Evolutionary conservation across 2,113 vertebrate genomes (phyloP).

Genomic region (Aegithalos caudatus): DNA sequence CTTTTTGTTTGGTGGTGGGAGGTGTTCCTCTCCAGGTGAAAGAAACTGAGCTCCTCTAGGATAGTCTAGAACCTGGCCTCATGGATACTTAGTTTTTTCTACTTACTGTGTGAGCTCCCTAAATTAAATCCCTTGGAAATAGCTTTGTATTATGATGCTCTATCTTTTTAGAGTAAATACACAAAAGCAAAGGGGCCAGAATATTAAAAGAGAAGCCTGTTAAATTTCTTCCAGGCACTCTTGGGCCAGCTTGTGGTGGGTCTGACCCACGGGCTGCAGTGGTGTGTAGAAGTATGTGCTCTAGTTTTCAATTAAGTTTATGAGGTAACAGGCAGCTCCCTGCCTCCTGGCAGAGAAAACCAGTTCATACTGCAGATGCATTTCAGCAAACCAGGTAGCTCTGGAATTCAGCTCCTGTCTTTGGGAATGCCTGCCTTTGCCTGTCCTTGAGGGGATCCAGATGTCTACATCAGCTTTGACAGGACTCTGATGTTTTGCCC

Average conservation of each 20-base stretch:
- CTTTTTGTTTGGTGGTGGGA: neutral
- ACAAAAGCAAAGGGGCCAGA: neutral
- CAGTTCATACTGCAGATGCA: neutral
- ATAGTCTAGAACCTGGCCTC: neutral
- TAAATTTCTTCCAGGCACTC: neutral
- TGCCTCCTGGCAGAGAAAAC: neutral
- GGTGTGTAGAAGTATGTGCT: fast-evolving
- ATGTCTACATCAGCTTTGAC: fast-evolving
- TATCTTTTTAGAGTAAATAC: neutral
- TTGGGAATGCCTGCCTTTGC: neutral
- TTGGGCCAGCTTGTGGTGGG: neutral
- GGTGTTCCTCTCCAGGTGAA: neutral
- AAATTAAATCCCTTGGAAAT: neutral
- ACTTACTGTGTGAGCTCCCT: neutral
- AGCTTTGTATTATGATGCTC: neutral
- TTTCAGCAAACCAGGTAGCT: neutral
- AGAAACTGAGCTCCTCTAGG: neutral
- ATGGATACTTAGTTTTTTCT: neutral
- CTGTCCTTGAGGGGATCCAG: neutral
- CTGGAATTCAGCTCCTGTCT: neutral
- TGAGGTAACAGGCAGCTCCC: neutral
- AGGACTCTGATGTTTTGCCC: neutral
- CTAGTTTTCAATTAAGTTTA: neutral
- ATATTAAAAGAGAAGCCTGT: neutral
- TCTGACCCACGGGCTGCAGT: neutral